Base-by-base conservation (phyloP, 2,113 vertebrate species). In the Lasiurus borealis region DNA sequence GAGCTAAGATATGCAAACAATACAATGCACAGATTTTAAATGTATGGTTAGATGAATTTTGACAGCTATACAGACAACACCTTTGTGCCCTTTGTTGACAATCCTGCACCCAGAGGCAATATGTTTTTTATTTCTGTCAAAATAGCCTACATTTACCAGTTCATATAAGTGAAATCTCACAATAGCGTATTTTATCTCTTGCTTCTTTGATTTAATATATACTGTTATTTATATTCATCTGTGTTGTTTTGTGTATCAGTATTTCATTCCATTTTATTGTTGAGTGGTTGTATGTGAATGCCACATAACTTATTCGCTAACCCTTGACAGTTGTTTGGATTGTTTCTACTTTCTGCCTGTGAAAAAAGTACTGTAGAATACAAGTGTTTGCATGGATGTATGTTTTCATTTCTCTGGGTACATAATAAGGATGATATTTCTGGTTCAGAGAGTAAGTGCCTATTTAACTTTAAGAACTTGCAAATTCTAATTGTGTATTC, bases 181-280 rank as follows among this genome's bases (percentile, higher is more conserved):
- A 85, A n/a, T 8, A 9, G 13, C 40, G 25, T 29, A 40, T 88
- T 88, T 14, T 31, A 25, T 8, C 8, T 73, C 15, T 31, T 73
- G 27, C 34, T 96, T 94, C 18, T 72, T 91, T 94, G 15, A 73
- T 36, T 71, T 54, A 29, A 40, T 62, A n/a, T 34, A 34, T 75
- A 46, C 59, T 34, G 29, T 75, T 62, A 13, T 84, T 50, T 80
- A 50, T 72, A 87, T 71, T 71, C 23, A 48, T 87, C 13, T 59
- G 18, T 27, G 25, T 52, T 81, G 36, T 29, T 71, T 88, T 52
- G 25, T 46, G 1, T n/a, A 68, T 29, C 72, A 69, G 29, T 44
- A 77, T 57, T 62, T 31, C 27, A 52, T 80, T 94, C 12, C 19
- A 62, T 72, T 69, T 78, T 59, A 57, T 40, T 50, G 14, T 50